Evolutionary conservation across 2,888 invertebrate species (phyloP), one percentile per base, ranked within the genome.

Genomic region (Drosophila dives): DNA sequence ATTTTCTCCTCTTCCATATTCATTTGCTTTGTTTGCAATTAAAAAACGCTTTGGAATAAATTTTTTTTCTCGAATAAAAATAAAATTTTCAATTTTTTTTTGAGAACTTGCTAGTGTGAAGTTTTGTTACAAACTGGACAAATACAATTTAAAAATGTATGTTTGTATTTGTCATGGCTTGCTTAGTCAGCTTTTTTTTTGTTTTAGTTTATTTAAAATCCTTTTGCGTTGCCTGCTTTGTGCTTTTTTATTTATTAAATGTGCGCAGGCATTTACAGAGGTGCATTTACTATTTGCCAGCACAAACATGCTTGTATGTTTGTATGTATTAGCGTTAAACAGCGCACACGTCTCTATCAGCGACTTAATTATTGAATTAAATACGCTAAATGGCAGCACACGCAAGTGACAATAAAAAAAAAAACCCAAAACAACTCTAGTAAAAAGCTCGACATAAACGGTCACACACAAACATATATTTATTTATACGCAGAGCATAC

Each of bases 291-390:
- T 45, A 38, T 42, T 42, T 29, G 3, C 32, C 48, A 65, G 23
- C 36, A 56, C 23, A 17, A 40, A 38, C 60, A 59, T n/a, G 40
- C 40, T 29, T 29, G 29, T 29, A 40, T 64, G 15, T 56, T 32
- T 55, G 50, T 53, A 29, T 45, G 33, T 58, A n/a, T 55, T 38
- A 50, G 64, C 53, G 86, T 61, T 68, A 56, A 66, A 62, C 56
- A 62, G 71, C 59, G 69, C 70, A 71, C 71, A 75, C 73, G 80
- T 77, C 86, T 85, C 75, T 83, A 86, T 80, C 89, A 75, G 86
- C 86, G 72, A 83, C 89, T 85, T 89, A 85, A 85, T 85, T 85
- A 85, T 85, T 89, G 89, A 86, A 85, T 85, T 89, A 85, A 89
- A 89, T 75, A 80, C 87, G 89, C 87, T 85, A 89, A 85, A 86